A percentile compares a stretch with the other conserved stretches of the same genome.
phyloP scores from a whole-genome alignment of 2,113 vertebrate genomes.

The Mixornis gularis region DNA sequence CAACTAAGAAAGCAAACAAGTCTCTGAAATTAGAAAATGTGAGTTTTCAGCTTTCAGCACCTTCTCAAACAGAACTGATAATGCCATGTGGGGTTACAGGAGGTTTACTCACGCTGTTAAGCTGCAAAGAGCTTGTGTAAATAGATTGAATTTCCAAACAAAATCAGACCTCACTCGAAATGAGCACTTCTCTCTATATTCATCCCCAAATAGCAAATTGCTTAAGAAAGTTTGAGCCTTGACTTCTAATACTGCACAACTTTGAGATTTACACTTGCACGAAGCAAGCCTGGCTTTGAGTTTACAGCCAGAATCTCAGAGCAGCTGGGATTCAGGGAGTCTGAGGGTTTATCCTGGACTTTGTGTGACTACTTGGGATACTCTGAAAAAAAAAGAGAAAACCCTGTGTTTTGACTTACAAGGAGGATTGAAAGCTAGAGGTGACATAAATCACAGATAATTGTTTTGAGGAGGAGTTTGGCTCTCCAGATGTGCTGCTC shows the following conservation, averaged over 20 bases:
- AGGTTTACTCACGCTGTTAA: neutral
- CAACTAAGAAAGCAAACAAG: slow-evolving; percentile 8
- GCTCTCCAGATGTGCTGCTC: neutral
- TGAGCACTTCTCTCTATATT: neutral
- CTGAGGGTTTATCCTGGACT: neutral
- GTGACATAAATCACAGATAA: neutral
- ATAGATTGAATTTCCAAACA: neutral
- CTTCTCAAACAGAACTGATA: neutral
- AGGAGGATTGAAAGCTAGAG: neutral
- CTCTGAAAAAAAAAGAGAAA: neutral
- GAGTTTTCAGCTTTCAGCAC: neutral
- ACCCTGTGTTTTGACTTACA: neutral
- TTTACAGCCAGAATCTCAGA: neutral
- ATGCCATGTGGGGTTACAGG: neutral
- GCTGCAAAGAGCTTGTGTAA: neutral
- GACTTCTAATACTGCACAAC: neutral
- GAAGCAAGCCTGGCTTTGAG: neutral
- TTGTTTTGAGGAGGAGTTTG: neutral
- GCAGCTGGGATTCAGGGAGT: neutral
- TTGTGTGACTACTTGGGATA: neutral
- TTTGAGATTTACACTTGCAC: neutral
- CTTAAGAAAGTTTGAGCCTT: neutral
- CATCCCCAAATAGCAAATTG: neutral
- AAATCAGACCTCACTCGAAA: neutral
- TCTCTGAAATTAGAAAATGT: neutral